Base-by-base conservation (phyloP, 1,140 invertebrate species). In the Cepaea nemoralis region DNA sequence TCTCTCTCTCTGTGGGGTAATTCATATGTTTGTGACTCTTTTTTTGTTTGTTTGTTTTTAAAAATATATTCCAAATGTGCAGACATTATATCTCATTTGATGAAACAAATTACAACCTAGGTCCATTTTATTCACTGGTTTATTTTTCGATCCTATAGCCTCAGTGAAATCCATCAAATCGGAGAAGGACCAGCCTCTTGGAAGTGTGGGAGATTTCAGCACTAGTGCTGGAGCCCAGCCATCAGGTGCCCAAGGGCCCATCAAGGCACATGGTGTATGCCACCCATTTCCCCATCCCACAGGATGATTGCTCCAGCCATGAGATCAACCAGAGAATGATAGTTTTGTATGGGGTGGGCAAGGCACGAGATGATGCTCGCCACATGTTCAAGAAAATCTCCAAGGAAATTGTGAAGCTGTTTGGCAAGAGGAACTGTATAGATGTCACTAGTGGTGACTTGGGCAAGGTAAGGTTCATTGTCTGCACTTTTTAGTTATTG, bases 261-360 rank as follows among this genome's bases (percentile, higher is more conserved):
- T 90, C 88, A 5, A 82, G 90, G 39, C 91, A 92, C 71, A 85
- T 91, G 85, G 83, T 88, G 63, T 92, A 91, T 81, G 88, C 90
- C 39, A 89, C 90, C 10, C 91, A 92, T 82, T 90, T 92, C 80
- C 91, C 92, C 3, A 87, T 92, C 45, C 88, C 89, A 0, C 87
- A 89, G 75, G 90, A 91, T 66, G 90, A 91, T 27, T 80, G 83
- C 40, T 91, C 87, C 8, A 84, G 94, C 85, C 97, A 99, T 89
- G 97, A 99, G 89, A 96, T 95, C 87, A 99, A 98, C 92, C 98
- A 99, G 91, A 93, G 98, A 0, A 96, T 98, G 87, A 96, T 99
- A 33, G 92, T 99, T n/a, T 92, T 99, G 24, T 99, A 98, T 88
- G 98, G 98, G 19, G 96, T 99, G 0, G 97, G 97, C 2, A 95